Base-by-base conservation (phyloP, 2,113 vertebrate genomes). In the Crotophaga sulcirostris region DNA sequence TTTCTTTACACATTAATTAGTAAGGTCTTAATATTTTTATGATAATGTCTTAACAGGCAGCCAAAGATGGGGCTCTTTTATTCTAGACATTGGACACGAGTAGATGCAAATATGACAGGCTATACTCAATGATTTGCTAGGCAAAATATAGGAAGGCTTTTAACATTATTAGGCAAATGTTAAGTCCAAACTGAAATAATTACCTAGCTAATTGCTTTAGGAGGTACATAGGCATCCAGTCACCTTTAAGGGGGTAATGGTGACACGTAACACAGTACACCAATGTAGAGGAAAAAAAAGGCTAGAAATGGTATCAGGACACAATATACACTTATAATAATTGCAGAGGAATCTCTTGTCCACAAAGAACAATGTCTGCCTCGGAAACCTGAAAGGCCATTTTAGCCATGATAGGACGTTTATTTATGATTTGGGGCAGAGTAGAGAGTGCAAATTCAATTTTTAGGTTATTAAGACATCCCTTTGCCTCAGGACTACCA, bases 391-490 rank as follows among this genome's bases (percentile, higher is more conserved):
- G 28, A 62, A 59, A 78, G 47, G 44, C 55, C 70, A 62, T 80
- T 85, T 73, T 85, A 82, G 58, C 67, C 44, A 23, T 8, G 24
- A 47, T 23, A 56, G 33, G 54, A 62, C 36, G 77, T 88, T 54
- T 83, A 85, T 83, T 93, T 93, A 92, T 84, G 87, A 80, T 84
- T 86, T 49, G 24, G 19, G n/a, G 51, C 58, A 88, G 29, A 56
- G n/a, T 77, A 86, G 19, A 88, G n/a, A 86, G 55, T 45, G 42
- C 54, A 86, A 94, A 94, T 94, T 73, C 47, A 72, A 84, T 84
- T 91, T 87, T 91, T 77, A 78, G 55, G n/a, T 73, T 86, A 91
- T 94, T 64, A 70, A 89, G 63, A 81, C 38, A 67, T 81, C 69
- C 58, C 63, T 88, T 68, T 84, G 81, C 80, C 79, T 89, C 60